Conservation (phyloP, 2,797 vertebrate genomes). For the Sebastes itinus region DNA sequence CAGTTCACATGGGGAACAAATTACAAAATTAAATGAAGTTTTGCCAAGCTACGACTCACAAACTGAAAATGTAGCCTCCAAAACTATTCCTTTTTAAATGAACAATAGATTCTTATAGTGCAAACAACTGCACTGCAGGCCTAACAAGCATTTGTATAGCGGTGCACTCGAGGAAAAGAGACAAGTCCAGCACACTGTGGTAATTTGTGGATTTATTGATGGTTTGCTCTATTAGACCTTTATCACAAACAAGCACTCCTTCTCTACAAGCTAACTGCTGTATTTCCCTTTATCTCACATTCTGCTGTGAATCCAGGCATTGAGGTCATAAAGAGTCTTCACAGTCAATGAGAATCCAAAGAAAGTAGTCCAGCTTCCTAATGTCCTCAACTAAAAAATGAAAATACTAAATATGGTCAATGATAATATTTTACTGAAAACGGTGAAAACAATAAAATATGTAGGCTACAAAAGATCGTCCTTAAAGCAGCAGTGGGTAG, state of each 20-base stretch:
- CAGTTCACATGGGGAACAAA: background rate
- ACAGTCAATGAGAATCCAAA: background rate
- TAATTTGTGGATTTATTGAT: constrained; percentile 4
- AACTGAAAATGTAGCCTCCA: no score
- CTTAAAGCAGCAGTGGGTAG: no score
- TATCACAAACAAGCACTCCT: constrained; percentile 3
- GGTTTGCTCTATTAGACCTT: background rate
- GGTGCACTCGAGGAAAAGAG: background rate
- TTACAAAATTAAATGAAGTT: background rate
- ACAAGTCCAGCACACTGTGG: background rate
- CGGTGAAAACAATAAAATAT: background rate
- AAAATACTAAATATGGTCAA: background rate
- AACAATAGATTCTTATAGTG: background rate
- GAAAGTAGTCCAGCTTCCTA: background rate
- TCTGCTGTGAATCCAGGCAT: background rate
- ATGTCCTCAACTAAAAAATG: background rate
- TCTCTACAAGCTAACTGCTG: constrained; percentile 23
- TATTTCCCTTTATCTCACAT: background rate
- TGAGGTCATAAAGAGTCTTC: background rate
- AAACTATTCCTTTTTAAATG: background rate
- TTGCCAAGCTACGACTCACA: background rate
- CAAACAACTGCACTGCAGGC: background rate
- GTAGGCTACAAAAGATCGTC: background rate
- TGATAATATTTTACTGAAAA: background rate
- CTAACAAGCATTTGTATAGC: background rate